These are phyloP conservation scores for Cyphomyrus discorhynchus DNA, from an alignment of 2,113 vertebrate genomes.

Conservation along the genomic window DNA sequence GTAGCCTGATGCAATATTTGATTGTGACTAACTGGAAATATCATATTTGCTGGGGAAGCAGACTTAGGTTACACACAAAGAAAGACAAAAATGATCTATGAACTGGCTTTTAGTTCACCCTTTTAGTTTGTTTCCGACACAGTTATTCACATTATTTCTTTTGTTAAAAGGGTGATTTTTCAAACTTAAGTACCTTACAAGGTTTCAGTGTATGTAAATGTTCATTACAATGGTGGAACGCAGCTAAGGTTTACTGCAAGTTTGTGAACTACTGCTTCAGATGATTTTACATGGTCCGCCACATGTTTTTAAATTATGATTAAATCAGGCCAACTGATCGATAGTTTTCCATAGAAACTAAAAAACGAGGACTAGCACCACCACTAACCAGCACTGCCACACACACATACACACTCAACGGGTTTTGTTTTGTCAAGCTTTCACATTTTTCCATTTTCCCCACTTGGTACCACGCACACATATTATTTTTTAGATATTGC, in stretches of 20 bases:
- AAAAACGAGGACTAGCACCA: background rate
- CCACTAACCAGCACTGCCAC: background rate
- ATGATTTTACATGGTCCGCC: background rate
- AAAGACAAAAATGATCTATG: background rate
- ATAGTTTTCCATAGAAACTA: background rate
- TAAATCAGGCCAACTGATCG: background rate
- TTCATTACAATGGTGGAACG: background rate
- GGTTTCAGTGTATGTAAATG: background rate
- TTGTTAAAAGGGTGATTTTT: background rate
- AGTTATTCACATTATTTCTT: background rate
- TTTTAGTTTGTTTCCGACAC: background rate
- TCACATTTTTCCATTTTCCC: background rate
- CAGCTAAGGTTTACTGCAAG: background rate
- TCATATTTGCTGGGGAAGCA: background rate
- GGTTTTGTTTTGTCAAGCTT: background rate
- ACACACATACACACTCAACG: background rate
- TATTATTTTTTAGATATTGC: background rate
- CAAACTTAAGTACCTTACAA: background rate
- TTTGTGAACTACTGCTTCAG: background rate
- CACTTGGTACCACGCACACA: background rate
- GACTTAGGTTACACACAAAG: background rate
- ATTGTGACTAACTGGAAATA: background rate
- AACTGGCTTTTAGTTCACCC: background rate
- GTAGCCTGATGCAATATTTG: background rate
- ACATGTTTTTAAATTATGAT: background rate